A percentile compares a stretch with the other conserved stretches of the same genome.
phyloP scores from a whole-genome alignment of 2,888 invertebrate species.

The Trypoxylon attenuatum region DNA sequence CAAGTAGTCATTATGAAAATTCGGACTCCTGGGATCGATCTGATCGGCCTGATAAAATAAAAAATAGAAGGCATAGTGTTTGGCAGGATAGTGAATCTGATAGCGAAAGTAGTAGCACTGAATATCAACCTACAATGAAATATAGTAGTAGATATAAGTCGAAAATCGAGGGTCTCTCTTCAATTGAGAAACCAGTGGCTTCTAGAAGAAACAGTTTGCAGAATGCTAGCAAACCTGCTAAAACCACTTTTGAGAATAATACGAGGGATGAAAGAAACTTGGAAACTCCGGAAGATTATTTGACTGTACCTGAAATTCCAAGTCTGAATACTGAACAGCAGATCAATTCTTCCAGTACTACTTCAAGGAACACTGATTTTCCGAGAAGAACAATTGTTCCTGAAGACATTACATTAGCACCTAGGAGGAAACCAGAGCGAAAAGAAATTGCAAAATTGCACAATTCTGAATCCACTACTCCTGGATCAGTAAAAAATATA shows the following conservation, averaged over 20 bases:
- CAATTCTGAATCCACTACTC: neutral
- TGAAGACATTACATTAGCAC: conserved; percentile 30
- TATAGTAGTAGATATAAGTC: conserved; percentile 61
- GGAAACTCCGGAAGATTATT: neutral
- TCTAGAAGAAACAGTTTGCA: neutral
- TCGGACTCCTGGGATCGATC: conserved; percentile 52
- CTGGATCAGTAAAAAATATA: neutral
- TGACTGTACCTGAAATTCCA: no score
- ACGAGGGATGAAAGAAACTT: neutral
- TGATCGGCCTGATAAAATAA: conserved; percentile 34
- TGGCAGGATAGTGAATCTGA: conserved; percentile 36
- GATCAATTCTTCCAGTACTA: neutral
- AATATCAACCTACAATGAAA: conserved; percentile 45
- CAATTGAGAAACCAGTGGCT: neutral
- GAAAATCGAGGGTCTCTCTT: neutral
- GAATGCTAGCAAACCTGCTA: conserved; percentile 26
- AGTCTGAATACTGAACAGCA: neutral
- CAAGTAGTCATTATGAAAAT: conserved; percentile 16
- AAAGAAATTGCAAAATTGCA: neutral
- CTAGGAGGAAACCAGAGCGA: neutral
- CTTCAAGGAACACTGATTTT: conserved; percentile 24
- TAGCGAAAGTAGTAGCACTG: conserved; percentile 45
- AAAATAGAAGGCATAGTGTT: conserved; percentile 6
- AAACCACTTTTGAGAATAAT: conserved; percentile 9
- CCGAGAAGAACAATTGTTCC: conserved; percentile 28